Base-by-base conservation (phyloP, 2,797 vertebrate species). In the Loriculus beryllinus region DNA sequence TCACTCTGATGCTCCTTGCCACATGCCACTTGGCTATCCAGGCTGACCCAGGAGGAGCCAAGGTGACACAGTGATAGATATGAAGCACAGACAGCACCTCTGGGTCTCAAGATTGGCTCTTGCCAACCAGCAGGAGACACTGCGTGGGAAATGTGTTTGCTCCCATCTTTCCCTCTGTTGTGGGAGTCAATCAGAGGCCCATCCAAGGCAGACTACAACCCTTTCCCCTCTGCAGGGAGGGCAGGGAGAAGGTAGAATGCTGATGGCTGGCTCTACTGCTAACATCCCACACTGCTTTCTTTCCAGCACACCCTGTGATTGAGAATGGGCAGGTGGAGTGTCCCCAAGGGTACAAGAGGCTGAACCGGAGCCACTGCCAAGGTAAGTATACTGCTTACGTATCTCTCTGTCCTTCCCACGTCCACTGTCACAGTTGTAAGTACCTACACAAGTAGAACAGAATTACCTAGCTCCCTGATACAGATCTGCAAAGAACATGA, bases 291-390 rank as follows among this genome's bases (percentile, higher is more conserved):
- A 40, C n/a, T 69, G 40, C 54, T 94, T 93, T 89, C 51, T 95
- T 88, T 89, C 71, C 97, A 99, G 99, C 98, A n/a, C 98, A 97
- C 54, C 98, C 98, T 3, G 97, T 99, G 96, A 98, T 99, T 87
- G 98, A 98, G 76, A 99, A 99, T 22, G 99, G 98, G 93, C 98
- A 98, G 92, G 98, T 99, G 94, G 98, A 99, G 89, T 99, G 99
- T 97, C 98, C 99, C 82, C 98, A 98, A 86, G 99, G 99, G 21
- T 99, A 98, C 95, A 99, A 98, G 96, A 98, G 97, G 64, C 95
- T 99, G 97, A 99, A 99, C 92, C 78, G 91, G 75, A 98, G 98
- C 92, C 98, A 99, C 91, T 99, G 99, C 97, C 98, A 99, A 98
- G 99, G 99, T 99, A 98, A 98, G 98, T 59, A 72, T 67, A 17